phyloP scores from a whole-genome alignment of 2,797 vertebrate species.

The Tadarida brasiliensis region DNA sequence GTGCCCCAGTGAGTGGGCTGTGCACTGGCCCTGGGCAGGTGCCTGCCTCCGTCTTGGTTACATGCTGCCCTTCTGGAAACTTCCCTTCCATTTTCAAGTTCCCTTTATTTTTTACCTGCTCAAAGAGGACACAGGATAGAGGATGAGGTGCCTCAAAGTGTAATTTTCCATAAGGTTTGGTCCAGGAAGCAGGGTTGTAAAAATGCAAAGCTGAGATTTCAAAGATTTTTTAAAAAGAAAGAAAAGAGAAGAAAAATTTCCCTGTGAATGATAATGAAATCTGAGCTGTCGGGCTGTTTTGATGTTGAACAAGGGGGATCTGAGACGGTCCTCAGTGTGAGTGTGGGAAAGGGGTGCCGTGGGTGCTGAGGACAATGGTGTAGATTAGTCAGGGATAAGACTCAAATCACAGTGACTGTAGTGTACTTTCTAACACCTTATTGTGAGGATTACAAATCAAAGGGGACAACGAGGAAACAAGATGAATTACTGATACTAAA shows the following conservation, averaged over 20 bases:
- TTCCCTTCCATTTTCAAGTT: not conserved
- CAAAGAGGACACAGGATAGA: not conserved
- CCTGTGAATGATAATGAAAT: slow-evolving; percentile 35
- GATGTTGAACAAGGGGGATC: not conserved
- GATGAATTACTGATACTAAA: slow-evolving; percentile 67
- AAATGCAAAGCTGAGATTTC: slow-evolving; percentile 28
- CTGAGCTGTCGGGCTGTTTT: not conserved
- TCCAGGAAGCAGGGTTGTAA: not conserved
- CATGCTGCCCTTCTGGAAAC: slow-evolving; percentile 9
- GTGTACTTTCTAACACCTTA: not conserved
- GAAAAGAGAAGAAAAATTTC: not conserved
- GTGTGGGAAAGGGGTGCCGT: not conserved
- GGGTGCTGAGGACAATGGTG: not conserved
- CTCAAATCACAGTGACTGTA: not conserved
- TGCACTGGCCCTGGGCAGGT: not conserved
- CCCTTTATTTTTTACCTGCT: slow-evolving; percentile 29
- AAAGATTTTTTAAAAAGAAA: not conserved
- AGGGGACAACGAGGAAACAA: not conserved
- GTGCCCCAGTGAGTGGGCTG: not conserved
- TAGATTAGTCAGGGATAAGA: not conserved
- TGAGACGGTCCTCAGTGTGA: not conserved
- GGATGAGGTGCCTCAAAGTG: not conserved
- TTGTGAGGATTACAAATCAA: not conserved
- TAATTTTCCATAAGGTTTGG: not conserved
- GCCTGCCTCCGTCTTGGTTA: not conserved